These are phyloP conservation scores for Sinocyclocheilus anshuiensis DNA, from an alignment of 2,113 vertebrate genomes.

Conservation along the genomic window DNA sequence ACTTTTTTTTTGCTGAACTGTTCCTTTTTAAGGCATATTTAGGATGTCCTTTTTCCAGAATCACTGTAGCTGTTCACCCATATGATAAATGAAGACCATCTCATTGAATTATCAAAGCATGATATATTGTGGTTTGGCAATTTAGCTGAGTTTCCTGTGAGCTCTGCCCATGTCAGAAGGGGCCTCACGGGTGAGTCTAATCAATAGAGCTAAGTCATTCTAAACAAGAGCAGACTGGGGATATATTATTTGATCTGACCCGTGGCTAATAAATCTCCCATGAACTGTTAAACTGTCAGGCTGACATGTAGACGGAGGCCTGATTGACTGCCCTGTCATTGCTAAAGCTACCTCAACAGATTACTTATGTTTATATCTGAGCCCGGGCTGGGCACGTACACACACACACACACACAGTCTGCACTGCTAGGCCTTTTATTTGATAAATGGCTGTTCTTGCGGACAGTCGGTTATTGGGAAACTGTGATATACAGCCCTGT, in stretches of 20 bases:
- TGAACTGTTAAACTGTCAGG: constrained; percentile 41
- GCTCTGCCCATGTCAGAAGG: background rate
- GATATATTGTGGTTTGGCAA: too few relatives aligned
- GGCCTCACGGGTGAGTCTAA: constrained; percentile 14
- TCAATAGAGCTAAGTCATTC: constrained; percentile 45
- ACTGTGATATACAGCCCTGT: constrained; percentile 38
- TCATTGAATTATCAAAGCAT: too few relatives aligned
- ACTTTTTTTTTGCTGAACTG: too few relatives aligned
- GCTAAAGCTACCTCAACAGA: constrained; percentile 64
- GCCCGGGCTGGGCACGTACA: constrained; percentile 33
- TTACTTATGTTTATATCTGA: constrained; percentile 89
- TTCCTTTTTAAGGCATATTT: too few relatives aligned
- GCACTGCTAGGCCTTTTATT: constrained; percentile 35
- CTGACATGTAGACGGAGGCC: constrained; percentile 37
- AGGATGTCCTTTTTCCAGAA: too few relatives aligned
- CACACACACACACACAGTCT: background rate
- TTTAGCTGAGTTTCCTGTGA: constrained; percentile 20
- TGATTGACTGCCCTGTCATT: constrained; percentile 43
- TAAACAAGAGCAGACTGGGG: constrained; percentile 51
- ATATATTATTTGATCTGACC: constrained; percentile 48
- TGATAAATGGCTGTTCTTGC: constrained; percentile 45
- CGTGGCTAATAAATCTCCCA: constrained; percentile 52
- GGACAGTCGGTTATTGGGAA: constrained; percentile 40
- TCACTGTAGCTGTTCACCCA: background rate
- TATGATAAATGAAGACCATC: too few relatives aligned